Conservation (phyloP, 2,888 invertebrate species). For the Spodoptera picta region DNA sequence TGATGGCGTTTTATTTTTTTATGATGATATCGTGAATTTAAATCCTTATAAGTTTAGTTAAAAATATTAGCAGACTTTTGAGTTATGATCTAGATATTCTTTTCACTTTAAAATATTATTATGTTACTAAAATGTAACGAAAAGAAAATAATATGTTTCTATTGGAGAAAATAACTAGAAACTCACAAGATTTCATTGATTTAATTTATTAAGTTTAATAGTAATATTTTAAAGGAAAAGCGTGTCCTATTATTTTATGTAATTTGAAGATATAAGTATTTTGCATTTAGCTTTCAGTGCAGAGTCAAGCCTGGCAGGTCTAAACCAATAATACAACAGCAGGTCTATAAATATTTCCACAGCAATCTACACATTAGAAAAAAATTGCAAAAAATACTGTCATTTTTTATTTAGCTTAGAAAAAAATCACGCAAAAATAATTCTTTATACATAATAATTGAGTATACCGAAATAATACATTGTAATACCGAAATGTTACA, state of each 20-base stretch:
- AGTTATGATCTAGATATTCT: conserved; percentile 38
- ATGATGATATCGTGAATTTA: conserved; percentile 22
- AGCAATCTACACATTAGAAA: conserved; percentile 22
- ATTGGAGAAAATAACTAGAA: not conserved
- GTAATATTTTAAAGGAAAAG: conserved; percentile 40
- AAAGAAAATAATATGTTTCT: conserved; percentile 16
- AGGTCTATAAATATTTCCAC: conserved; percentile 17
- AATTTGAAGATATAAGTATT: conserved; percentile 4
- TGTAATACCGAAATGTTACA: conserved; percentile 33
- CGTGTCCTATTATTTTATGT: conserved; percentile 11
- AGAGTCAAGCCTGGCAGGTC: conserved; percentile 42
- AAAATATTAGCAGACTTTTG: conserved; percentile 46
- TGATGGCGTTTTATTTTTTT: not conserved
- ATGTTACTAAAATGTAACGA: not conserved
- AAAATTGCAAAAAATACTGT: conserved; percentile 42
- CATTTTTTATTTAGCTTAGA: conserved; percentile 13
- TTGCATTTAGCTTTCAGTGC: conserved; percentile 25
- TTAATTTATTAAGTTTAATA: too few species aligned
- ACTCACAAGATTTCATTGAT: too few species aligned
- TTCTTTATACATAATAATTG: conserved; percentile 12
- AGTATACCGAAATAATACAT: conserved; percentile 27
- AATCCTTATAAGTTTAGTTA: conserved; percentile 28
- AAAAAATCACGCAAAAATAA: conserved; percentile 28
- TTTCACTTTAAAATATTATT: conserved; percentile 37
- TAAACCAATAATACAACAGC: conserved; percentile 15